A percentile compares a stretch with the other conserved stretches of the same genome.
Conservation (phyloP, 2,797 vertebrate genomes). For the Melanotaenia nigrans region DNA sequence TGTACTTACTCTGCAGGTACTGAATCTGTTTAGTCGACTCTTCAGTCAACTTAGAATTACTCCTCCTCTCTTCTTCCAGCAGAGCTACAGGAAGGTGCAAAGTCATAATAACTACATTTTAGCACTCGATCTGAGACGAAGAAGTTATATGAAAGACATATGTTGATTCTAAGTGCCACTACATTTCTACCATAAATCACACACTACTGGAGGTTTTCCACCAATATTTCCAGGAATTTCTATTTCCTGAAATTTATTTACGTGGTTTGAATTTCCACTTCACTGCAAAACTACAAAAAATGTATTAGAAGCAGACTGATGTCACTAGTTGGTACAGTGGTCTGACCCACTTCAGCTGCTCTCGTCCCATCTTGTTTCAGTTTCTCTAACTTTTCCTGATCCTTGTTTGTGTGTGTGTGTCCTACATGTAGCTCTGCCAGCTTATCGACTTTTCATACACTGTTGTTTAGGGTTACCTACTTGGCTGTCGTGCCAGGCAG, state of each 20-base stretch:
- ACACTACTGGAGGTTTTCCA: background rate
- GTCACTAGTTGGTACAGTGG: background rate
- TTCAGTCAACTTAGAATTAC: conserved; percentile 89
- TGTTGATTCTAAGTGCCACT: background rate
- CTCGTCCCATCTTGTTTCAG: background rate
- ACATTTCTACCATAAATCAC: background rate
- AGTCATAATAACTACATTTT: background rate
- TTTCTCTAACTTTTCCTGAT: background rate
- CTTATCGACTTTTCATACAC: background rate
- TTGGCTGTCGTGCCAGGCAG: too few species aligned
- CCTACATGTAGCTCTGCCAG: background rate
- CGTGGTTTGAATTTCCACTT: background rate
- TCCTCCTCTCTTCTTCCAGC: conserved; percentile 94
- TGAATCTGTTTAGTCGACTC: conserved; percentile 96
- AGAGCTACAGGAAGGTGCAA: conserved; percentile 80
- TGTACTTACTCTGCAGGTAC: conserved; percentile 91
- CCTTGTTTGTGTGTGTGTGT: too few species aligned
- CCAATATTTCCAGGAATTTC: too few species aligned
- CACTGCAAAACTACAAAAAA: background rate
- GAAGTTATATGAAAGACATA: too few species aligned
- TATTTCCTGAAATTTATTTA: background rate
- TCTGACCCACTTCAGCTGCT: background rate
- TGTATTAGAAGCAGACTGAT: background rate
- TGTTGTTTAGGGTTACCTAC: too few species aligned
- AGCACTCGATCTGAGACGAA: background rate